These are phyloP conservation scores for Petrolisthes manimaculis DNA, from an alignment of 2,888 invertebrate species.

Conservation along the genomic window DNA sequence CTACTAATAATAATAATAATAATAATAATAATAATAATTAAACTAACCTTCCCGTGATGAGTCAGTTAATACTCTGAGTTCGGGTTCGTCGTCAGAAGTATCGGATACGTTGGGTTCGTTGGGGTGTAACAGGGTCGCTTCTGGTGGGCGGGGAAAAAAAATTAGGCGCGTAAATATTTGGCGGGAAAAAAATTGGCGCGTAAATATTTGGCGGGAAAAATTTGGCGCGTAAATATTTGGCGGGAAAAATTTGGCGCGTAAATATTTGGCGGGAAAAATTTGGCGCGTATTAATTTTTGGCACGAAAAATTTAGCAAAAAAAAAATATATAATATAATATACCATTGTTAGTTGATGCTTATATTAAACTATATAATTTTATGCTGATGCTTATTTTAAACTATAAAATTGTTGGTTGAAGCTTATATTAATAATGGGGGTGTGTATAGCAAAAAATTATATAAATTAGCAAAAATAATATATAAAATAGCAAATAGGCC, in stretches of 20 bases:
- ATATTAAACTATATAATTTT: too few relatives aligned
- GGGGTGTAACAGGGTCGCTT: slow-evolving; percentile 7
- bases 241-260: background rate
- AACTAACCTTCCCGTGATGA: slow-evolving; percentile 50
- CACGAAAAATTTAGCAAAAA: background rate
- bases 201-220: background rate
- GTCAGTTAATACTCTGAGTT: slow-evolving; percentile 36
- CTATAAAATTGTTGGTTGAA: too few relatives aligned
- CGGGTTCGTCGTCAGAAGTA: slow-evolving; percentile 52
- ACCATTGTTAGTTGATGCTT: too few relatives aligned
- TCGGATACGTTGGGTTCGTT: slow-evolving; percentile 12
- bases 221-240: too few relatives aligned
- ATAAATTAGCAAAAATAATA: too few relatives aligned
- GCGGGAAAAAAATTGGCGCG: background rate
- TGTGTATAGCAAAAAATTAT: too few relatives aligned
- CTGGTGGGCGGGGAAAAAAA: slow-evolving; percentile 7
- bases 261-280: background rate
- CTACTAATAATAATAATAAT: slow-evolving; percentile 9
- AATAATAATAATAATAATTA: background rate
- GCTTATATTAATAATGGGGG: too few relatives aligned
- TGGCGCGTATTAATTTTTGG: background rate
- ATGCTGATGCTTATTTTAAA: too few relatives aligned
- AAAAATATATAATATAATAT: too few relatives aligned
- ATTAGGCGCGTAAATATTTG: background rate
- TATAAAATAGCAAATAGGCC: too few relatives aligned